Base-by-base conservation (phyloP, 2,797 vertebrate species). In the Sebastes jordani region DNA sequence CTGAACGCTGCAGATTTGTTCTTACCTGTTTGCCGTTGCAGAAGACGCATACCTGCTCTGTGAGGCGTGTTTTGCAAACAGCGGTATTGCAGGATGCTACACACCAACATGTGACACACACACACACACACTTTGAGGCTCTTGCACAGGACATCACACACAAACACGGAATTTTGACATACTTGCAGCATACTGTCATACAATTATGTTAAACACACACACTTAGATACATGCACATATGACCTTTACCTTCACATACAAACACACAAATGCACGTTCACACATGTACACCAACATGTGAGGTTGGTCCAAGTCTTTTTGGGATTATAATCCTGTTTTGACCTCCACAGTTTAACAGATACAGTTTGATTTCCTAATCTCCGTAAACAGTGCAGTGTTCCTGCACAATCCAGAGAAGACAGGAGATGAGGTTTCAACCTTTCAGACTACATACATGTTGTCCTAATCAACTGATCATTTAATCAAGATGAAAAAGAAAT, bases 51-150 rank as follows among this genome's bases (percentile, higher is more conserved):
- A 89, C 86, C 82, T 89, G 76, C 74, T 80, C 58, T 2, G 62
- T 71, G 84, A 87, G 73, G 73, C 46, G 56, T 82, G 85, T 87
- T 93, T 84, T 42, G 81, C 73, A 87, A 91, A 90, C 82, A 88
- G 82, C 22, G 30, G 42, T 61, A 59, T 25, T 78, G 74, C 71
- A 84, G 72, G 74, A 86, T 86, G 86, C 76, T 68, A 34, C 69
- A 56, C 58, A 79, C 60, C 7, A 22, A 80, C 36, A 71, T 64
- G 49, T 23, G 13, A 54, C 65, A 74, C n/a, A 75, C 75, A 81
- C 76, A 81, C 58, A 81, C 58, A 78, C 60, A 46, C 42, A 42
- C 38, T 6, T 42, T 76, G 25, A 61, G 36, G 6, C 63, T 25
- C 23, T 13, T 14, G 10, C 52, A 32, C 30, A 55, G 32, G 34